phyloP scores from a whole-genome alignment of 2,113 vertebrate genomes.

The Larimichthys crocea region DNA sequence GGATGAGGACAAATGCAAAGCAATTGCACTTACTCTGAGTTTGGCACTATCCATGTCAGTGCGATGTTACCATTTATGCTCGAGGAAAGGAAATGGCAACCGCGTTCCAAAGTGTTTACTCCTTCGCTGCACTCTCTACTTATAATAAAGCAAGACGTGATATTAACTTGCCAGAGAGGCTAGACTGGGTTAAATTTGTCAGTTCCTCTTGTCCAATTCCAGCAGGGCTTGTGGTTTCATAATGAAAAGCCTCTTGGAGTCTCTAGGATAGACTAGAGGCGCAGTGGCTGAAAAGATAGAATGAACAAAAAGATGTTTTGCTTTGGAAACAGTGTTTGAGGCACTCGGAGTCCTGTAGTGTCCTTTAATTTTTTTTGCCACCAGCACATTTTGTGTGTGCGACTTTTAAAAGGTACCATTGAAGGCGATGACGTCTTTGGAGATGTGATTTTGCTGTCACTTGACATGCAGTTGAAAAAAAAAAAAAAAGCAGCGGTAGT shows the following conservation, averaged over 20 bases:
- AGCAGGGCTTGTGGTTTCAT: constrained; percentile 65
- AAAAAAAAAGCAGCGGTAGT: neutral
- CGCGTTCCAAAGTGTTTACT: constrained; percentile 61
- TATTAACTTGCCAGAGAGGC: constrained; percentile 71
- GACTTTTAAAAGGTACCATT: constrained; percentile 8
- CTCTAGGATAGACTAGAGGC: constrained; percentile 34
- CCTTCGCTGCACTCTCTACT: constrained; percentile 47
- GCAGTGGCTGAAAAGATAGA: constrained; percentile 52
- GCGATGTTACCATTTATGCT: constrained; percentile 52
- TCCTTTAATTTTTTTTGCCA: constrained; percentile 36
- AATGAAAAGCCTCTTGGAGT: constrained; percentile 72
- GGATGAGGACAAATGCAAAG: constrained; percentile 81
- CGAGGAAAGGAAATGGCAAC: constrained; percentile 56
- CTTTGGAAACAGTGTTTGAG: constrained; percentile 41
- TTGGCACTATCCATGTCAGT: constrained; percentile 60
- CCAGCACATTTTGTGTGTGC: constrained; percentile 11
- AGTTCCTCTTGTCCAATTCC: constrained; percentile 63
- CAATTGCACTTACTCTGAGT: constrained; percentile 75
- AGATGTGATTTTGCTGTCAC: constrained; percentile 17
- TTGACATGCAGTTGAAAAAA: neutral
- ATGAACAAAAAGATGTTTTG: constrained; percentile 52
- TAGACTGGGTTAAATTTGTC: constrained; percentile 73
- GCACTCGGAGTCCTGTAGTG: constrained; percentile 22
- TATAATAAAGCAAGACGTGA: constrained; percentile 64
- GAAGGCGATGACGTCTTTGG: neutral